A percentile compares a stretch with the other conserved stretches of the same genome.
phyloP scores from a whole-genome alignment of 2,797 vertebrate genomes.

The Sus cebifrons region DNA sequence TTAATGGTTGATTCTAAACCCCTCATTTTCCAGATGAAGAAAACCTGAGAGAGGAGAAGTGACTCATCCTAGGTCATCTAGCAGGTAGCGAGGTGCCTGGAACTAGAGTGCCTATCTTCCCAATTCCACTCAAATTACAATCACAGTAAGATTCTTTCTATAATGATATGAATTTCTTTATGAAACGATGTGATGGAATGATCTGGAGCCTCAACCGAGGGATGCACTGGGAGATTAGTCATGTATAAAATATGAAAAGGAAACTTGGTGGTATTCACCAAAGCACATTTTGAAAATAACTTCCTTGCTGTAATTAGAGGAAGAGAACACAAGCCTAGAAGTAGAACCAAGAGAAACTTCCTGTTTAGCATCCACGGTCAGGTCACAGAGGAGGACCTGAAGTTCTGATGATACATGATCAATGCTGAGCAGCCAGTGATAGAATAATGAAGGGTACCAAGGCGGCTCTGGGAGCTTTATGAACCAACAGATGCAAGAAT shows the following conservation, averaged over 20 bases:
- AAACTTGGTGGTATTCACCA: background rate
- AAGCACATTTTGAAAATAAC: constrained; percentile 10
- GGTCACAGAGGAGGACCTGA: background rate
- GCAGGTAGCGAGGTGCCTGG: background rate
- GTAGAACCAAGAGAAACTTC: background rate
- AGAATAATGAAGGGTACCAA: background rate
- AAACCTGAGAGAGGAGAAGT: background rate
- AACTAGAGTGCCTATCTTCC: background rate
- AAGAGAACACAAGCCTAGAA: background rate
- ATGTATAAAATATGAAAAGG: background rate
- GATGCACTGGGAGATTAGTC: background rate
- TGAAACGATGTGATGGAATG: constrained; percentile 4
- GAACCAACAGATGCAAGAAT: background rate
- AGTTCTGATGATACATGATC: background rate
- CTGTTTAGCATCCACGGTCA: background rate
- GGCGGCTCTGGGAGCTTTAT: background rate
- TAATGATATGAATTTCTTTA: background rate
- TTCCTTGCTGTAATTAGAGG: background rate
- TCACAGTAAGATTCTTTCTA: background rate
- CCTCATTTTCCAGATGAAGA: background rate
- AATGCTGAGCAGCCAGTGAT: background rate
- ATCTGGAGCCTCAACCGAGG: background rate
- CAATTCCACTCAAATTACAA: constrained; percentile 41
- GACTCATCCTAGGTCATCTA: constrained; percentile 4
- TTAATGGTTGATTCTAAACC: background rate